Evolutionary conservation across 2,888 invertebrate species (phyloP).

Genomic region (Tenthredo amoena): DNA sequence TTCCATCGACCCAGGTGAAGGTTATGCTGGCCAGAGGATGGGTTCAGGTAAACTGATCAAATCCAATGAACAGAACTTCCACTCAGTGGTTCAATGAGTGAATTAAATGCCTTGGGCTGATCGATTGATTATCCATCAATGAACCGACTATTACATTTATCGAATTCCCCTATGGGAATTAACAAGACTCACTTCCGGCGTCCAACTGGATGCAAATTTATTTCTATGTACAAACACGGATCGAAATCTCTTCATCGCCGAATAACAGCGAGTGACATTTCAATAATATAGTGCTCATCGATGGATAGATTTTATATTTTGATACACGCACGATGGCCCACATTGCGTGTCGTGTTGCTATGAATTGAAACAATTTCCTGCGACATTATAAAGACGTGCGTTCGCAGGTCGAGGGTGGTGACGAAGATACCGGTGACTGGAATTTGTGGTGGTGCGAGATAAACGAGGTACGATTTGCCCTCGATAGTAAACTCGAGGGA

Average conservation of each 20-base stretch:
- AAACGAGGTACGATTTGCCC: slow-evolving; percentile 77
- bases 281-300: neutral
- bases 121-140: neutral
- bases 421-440: slow-evolving; percentile 77
- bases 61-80: neutral
- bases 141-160: slow-evolving; percentile 5
- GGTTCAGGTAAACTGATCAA: slow-evolving; percentile 64
- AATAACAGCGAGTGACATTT: neutral
- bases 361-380: neutral
- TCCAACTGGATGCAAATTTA: neutral
- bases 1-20: slow-evolving; percentile 66
- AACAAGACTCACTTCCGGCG: neutral
- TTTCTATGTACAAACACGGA: neutral
- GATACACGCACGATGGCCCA: slow-evolving; percentile 20
- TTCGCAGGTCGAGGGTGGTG: slow-evolving; percentile 67
- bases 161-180: neutral
- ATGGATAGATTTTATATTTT: neutral
- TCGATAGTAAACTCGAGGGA: slow-evolving; percentile 64
- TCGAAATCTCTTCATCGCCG: neutral
- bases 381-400: neutral
- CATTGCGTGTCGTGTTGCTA: slow-evolving; percentile 35
- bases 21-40: slow-evolving; percentile 72
- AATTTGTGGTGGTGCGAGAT: slow-evolving; percentile 83
- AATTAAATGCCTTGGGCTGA: neutral
- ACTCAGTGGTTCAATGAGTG: slow-evolving; percentile 19